Conservation (phyloP, 1,140 invertebrate species). For the Zophobas morio region DNA sequence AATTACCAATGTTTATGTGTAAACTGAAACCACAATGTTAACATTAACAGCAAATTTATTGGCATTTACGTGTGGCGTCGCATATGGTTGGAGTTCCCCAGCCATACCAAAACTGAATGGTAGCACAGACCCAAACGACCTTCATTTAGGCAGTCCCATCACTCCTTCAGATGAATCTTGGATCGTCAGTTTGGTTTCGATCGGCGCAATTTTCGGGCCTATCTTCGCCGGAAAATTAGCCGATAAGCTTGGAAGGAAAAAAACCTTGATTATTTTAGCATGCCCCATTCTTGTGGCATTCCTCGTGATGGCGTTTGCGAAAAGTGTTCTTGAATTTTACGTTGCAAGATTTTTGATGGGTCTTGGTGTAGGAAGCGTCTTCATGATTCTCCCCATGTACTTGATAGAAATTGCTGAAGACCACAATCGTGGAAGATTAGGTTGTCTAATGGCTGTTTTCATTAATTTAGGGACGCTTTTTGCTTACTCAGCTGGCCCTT, state of each 20-base stretch:
- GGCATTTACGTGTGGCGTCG: slow-evolving; percentile 56
- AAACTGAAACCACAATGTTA: no score
- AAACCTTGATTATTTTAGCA: slow-evolving; percentile 67
- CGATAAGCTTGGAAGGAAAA: slow-evolving; percentile 67
- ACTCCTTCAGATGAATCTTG: slow-evolving; percentile 76
- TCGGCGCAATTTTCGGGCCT: slow-evolving; percentile 77
- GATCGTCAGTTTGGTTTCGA: slow-evolving; percentile 83
- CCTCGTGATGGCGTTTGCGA: slow-evolving; percentile 72
- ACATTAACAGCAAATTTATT: background rate
- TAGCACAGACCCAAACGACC: slow-evolving; percentile 41
- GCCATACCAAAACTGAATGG: slow-evolving; percentile 48
- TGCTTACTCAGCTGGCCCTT: slow-evolving; percentile 35
- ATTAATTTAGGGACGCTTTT: slow-evolving; percentile 37
- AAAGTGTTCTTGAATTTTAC: slow-evolving; percentile 70
- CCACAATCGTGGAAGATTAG: slow-evolving; percentile 73
- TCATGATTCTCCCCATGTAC: slow-evolving; percentile 75
- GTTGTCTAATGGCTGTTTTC: slow-evolving; percentile 26
- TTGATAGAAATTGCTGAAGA: slow-evolving; percentile 77
- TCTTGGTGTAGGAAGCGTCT: slow-evolving; percentile 76
- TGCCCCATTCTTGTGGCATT: slow-evolving; percentile 77
- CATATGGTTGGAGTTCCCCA: slow-evolving; percentile 68
- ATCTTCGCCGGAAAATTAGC: slow-evolving; percentile 59
- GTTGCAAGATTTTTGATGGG: slow-evolving; percentile 70
- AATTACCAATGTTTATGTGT: no score
- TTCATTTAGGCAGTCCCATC: slow-evolving; percentile 62